Evolutionary conservation across 2,888 invertebrate species (phyloP).

Genomic region (Timema podura): DNA sequence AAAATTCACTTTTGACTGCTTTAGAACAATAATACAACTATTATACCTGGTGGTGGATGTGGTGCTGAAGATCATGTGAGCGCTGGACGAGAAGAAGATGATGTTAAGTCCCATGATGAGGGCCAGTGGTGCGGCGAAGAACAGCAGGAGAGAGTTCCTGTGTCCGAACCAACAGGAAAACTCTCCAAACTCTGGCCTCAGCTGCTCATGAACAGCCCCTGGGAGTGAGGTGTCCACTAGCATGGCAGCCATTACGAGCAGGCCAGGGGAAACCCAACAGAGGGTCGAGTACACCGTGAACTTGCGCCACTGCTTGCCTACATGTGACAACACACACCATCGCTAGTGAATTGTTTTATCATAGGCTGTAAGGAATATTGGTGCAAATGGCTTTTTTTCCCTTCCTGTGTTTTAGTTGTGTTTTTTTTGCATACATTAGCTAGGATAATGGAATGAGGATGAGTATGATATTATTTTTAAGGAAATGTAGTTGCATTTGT

Average conservation of each 20-base stretch:
- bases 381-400: too few relatives aligned
- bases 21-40: too few relatives aligned
- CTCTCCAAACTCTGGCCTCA: slow-evolving; percentile 42
- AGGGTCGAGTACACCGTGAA: slow-evolving; percentile 46
- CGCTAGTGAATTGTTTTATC: not conserved
- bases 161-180: slow-evolving; percentile 51
- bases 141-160: slow-evolving; percentile 47
- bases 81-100: slow-evolving; percentile 44
- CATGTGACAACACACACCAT: not conserved
- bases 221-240: slow-evolving; percentile 40
- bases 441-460: too few relatives aligned
- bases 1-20: too few relatives aligned
- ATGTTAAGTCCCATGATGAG: slow-evolving; percentile 45
- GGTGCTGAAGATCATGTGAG: slow-evolving; percentile 45
- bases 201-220: slow-evolving; percentile 22
- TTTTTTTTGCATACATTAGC: too few relatives aligned
- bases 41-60: slow-evolving; percentile 36
- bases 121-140: slow-evolving; percentile 49
- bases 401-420: too few relatives aligned
- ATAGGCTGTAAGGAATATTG: too few relatives aligned
- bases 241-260: slow-evolving; percentile 41
- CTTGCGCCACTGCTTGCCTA: slow-evolving; percentile 38
- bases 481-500: too few relatives aligned
- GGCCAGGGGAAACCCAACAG: slow-evolving; percentile 45
- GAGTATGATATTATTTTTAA: too few relatives aligned